phyloP scores from a whole-genome alignment of 1,140 invertebrate genomes.

The Lanistes nyassanus region DNA sequence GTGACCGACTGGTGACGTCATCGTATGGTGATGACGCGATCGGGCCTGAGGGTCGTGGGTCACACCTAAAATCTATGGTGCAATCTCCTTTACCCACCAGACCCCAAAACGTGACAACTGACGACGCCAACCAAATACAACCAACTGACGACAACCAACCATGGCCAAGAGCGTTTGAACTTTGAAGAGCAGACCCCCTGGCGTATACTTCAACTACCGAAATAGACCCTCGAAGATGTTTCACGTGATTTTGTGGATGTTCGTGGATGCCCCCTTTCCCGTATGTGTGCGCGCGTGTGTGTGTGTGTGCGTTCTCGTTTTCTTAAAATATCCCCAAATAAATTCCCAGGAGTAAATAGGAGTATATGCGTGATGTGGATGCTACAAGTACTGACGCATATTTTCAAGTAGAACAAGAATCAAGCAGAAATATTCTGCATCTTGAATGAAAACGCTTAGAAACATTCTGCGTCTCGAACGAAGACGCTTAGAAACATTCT shows the following conservation, averaged over 20 bases:
- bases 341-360: too few relatives aligned
- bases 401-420: too few relatives aligned
- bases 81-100: too few relatives aligned
- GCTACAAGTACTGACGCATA: too few relatives aligned
- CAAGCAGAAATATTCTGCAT: too few relatives aligned
- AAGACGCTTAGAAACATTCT: too few relatives aligned
- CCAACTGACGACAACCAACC: neutral
- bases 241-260: neutral
- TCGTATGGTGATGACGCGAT: neutral
- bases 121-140: neutral
- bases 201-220: neutral
- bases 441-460: too few relatives aligned
- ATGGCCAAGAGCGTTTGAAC: neutral
- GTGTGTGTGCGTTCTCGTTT: conserved; percentile 3
- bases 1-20: too few relatives aligned
- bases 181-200: neutral
- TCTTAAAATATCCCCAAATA: too few relatives aligned
- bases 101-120: too few relatives aligned
- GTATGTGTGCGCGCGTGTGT: conserved; percentile 11
- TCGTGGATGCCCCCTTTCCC: neutral
- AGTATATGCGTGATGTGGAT: too few relatives aligned
- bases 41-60: neutral
- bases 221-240: neutral
- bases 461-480: too few relatives aligned
- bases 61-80: neutral